Conservation (phyloP, 1,140 invertebrate genomes). For the Pseudomyrmex cubaensis region DNA sequence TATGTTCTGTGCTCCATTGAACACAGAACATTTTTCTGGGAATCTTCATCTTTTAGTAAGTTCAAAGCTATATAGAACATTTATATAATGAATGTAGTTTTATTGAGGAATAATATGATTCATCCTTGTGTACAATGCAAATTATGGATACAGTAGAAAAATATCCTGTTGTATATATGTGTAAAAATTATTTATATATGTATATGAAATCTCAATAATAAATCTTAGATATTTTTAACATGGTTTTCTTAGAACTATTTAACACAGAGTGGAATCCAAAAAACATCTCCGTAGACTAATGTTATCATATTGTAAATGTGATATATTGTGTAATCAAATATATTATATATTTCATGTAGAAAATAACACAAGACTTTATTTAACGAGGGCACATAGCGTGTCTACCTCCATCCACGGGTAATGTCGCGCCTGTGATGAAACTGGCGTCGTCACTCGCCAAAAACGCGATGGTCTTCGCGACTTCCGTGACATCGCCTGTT, state of each 20-base stretch:
- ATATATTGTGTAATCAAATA: not conserved
- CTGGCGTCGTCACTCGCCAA: conserved; percentile 92
- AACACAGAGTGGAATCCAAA: not conserved
- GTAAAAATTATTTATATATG: too few relatives aligned
- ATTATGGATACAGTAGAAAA: too few relatives aligned
- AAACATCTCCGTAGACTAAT: not conserved
- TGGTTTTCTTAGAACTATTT: not conserved
- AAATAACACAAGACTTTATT: conserved; percentile 61
- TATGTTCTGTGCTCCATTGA: too few relatives aligned
- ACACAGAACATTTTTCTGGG: too few relatives aligned
- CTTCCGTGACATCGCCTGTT: conserved; percentile 90
- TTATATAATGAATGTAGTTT: too few relatives aligned
- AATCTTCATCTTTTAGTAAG: too few relatives aligned
- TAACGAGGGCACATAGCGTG: conserved; percentile 92
- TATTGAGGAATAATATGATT: too few relatives aligned
- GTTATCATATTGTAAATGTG: not conserved
- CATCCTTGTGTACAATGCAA: too few relatives aligned
- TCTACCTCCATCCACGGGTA: conserved; percentile 94
- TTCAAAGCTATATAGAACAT: too few relatives aligned
- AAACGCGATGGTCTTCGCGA: conserved; percentile 93
- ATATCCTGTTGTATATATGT: too few relatives aligned
- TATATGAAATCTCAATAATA: too few relatives aligned
- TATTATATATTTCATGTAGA: conserved; percentile 11
- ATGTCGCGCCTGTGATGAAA: conserved; percentile 92
- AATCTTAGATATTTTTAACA: not conserved